Percentiles rank a stretch among this genome's conserved stretches.
phyloP scores from a whole-genome alignment of 2,888 invertebrate genomes.

The Colletes collaris region DNA sequence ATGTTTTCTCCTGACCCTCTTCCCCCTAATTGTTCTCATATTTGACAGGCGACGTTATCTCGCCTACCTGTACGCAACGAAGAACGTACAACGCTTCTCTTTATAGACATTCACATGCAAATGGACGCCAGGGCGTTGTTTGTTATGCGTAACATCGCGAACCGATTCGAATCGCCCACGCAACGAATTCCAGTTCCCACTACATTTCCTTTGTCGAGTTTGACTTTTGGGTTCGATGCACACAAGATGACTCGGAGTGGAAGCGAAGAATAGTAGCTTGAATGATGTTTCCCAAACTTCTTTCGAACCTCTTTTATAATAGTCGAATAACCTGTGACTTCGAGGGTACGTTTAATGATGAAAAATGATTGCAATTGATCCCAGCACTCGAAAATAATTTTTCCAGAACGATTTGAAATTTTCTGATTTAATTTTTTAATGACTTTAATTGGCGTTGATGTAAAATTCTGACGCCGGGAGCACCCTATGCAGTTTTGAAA shows the following conservation, averaged over 20 bases:
- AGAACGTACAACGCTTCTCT: conserved; percentile 43
- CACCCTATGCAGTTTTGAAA: conserved; percentile 5
- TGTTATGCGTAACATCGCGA: conserved; percentile 69
- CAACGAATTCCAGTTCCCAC: conserved; percentile 9
- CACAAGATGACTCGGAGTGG: no score
- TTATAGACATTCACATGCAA: conserved; percentile 76
- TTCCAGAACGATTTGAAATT: no score
- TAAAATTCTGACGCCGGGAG: background rate
- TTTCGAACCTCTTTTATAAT: no score
- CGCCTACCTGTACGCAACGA: conserved; percentile 33
- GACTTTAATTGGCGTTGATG: background rate
- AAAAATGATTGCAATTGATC: no score
- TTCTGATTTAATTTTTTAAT: no score
- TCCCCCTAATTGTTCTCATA: conserved; percentile 54
- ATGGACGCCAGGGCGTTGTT: conserved; percentile 67
- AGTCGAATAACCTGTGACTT: no score
- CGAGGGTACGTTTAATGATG: no score
- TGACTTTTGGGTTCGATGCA: no score
- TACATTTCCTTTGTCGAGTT: background rate
- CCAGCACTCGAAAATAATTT: no score
- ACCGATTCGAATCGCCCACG: conserved; percentile 27
- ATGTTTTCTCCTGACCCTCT: conserved; percentile 42
- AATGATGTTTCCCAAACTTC: no score
- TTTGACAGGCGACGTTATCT: conserved; percentile 56
- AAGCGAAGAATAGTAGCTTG: no score